Conservation (phyloP, 2,113 vertebrate genomes). For the Prunella himalayana region DNA sequence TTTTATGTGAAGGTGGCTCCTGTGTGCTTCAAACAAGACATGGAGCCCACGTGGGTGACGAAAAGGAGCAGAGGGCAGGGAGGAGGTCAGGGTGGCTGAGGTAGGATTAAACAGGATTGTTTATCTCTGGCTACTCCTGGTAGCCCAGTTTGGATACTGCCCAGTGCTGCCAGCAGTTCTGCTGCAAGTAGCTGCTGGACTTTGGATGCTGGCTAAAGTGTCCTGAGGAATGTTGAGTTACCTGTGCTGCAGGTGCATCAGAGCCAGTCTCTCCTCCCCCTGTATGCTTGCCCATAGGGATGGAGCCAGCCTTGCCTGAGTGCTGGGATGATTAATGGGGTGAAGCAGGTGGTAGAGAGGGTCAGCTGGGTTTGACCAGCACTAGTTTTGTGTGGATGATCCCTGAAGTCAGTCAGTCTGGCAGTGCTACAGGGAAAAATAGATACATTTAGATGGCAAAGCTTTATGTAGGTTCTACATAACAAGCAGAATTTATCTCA, state of each 20-base stretch:
- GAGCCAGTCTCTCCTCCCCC: neutral
- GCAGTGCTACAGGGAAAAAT: neutral
- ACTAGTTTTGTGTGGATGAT: neutral
- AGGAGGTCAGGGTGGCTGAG: neutral
- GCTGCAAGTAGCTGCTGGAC: neutral
- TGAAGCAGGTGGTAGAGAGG: fast-evolving
- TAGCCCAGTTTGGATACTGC: neutral
- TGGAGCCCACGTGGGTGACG: fast-evolving
- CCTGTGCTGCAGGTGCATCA: neutral
- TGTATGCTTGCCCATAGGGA: fast-evolving
- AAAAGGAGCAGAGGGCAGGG: neutral
- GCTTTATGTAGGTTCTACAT: neutral
- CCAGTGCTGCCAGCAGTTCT: neutral
- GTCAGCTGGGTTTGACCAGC: neutral
- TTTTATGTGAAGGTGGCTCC: neutral
- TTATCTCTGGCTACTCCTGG: neutral
- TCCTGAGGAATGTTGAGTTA: neutral
- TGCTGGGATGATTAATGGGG: neutral
- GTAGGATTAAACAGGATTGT: neutral
- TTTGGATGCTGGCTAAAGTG: neutral
- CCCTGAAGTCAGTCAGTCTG: neutral
- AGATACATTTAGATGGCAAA: neutral
- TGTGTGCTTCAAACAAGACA: neutral
- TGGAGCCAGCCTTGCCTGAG: neutral
- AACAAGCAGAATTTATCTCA: neutral